Base-by-base conservation (phyloP, 2,888 invertebrate species). In the Athripsodes cinereus region DNA sequence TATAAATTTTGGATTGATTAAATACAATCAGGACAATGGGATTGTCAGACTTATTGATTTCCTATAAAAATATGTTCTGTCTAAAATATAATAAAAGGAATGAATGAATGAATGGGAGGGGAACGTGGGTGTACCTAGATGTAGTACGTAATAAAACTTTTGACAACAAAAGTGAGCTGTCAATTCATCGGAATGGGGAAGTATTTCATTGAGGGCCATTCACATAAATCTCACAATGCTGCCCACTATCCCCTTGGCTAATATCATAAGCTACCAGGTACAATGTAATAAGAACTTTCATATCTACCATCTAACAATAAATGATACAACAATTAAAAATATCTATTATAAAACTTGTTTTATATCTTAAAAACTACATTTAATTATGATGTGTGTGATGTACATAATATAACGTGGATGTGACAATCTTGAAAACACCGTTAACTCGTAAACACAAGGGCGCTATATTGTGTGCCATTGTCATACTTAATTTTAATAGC, bases 161-260 rank as follows among this genome's bases (percentile, higher is more conserved):
- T 64, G 64, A 62, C 64, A 64, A 64, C 64, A 64, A 64, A 64
- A 64, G 64, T 64, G 64, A 64, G 62, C 64, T 64, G 64, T 64
- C 64, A 64, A 64, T 62, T 64, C 64, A 57, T 55, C 59, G 60
- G 60, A 60, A 56, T 58, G 48, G 57, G 64, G 60, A 62, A 64
- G 57, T 64, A 64, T 64, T 64, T 64, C 64, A 64, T 55, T 49
- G 53, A 53, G 60, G 62, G 57, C 59, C 60, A 62, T 62, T 60
- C 62, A 51, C 60, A 64, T 64, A 64, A 64, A 64, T 64, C 64
- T 64, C 58, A 34, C 58, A 34, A 57, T 57, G 55, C 26, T 47
- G 56, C 53, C 62, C 58, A 47, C 50, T 47, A 21, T 16, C 47
- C 47, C 47, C 47, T 47, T 16, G 40, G 40, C 40, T 40, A 13